phyloP scores from a whole-genome alignment of 2,113 vertebrate species.

The Grallaria varia region DNA sequence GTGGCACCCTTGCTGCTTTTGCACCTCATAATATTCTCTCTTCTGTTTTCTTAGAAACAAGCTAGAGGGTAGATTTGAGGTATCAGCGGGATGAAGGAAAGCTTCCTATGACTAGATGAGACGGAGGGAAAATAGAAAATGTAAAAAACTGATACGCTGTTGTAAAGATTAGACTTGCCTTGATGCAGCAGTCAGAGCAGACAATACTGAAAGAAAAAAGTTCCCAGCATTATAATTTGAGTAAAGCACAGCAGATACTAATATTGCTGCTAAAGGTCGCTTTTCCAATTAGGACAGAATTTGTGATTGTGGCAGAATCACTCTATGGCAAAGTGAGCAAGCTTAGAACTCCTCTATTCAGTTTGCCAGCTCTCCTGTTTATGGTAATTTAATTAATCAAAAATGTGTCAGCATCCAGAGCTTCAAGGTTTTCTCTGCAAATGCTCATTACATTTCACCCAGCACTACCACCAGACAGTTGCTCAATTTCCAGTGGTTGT shows the following conservation, averaged over 20 bases:
- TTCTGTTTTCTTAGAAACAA: neutral
- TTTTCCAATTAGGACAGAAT: neutral
- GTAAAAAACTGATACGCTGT: neutral
- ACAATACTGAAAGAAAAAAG: conserved; percentile 37
- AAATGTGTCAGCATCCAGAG: neutral
- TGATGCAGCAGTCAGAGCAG: conserved; percentile 63
- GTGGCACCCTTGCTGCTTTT: neutral
- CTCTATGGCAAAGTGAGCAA: neutral
- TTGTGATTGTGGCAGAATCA: neutral
- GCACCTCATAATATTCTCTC: neutral
- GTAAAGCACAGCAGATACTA: neutral
- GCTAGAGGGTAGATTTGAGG: neutral
- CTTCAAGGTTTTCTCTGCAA: conserved; percentile 11
- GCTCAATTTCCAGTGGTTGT: neutral
- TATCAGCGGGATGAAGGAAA: neutral
- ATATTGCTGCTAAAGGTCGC: neutral
- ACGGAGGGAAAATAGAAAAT: neutral
- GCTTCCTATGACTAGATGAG: neutral
- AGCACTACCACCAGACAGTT: neutral
- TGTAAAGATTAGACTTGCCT: conserved; percentile 52
- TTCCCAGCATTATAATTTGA: neutral
- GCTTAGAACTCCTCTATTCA: neutral
- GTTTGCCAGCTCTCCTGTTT: neutral
- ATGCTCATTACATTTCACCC: neutral
- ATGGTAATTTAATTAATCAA: neutral